Evolutionary conservation across 2,113 vertebrate genomes (phyloP), one percentile per base, ranked within the genome.

Genomic region (Mastomys coucha): DNA sequence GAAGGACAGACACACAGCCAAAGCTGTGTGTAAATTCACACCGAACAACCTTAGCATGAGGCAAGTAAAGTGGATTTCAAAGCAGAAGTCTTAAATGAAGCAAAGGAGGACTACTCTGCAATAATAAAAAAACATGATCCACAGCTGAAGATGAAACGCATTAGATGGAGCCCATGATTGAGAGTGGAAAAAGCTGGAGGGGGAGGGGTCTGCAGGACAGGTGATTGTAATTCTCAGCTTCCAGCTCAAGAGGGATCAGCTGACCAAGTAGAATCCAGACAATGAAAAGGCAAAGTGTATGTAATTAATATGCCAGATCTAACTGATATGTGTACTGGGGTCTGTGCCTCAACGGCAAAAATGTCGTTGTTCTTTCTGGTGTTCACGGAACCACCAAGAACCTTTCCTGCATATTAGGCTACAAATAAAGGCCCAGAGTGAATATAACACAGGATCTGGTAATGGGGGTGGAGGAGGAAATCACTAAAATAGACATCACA

Each of bases 401-500:
- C 39, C 31, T 39, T 36, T 72, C 36, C 49, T 16, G 60, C 19
- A 67, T 65, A 77, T 42, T 72, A 75, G 65, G 39, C 42, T 51
- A 86, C 80, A 95, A 90, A 94, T 56, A 87, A 92, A 93, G 89
- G 45, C 60, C 63, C 24, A 8, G 67, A 69, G 45, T 45, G 78
- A 92, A 89, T 67, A 63, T 77, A 84, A 84, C 86, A 82, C 26
- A 51, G 5, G 20, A 60, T 67, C 58, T 91, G 39, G 20, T 63
- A 24, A 33, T 75, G 72, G 20, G 51, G 4, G 11, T 16, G 45
- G 6, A 16, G 7, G 26, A 8, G 20, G 4, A 36, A 49, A 42
- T 91, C 93, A 88, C 67, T 63, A 89, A 97, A 92, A 53, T 42
- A 84, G 60, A 39, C 11, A n/a, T 94, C n/a, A 94, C 22, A 58